Conservation (phyloP, 2,888 invertebrate species). For the Melipona bicolor region DNA sequence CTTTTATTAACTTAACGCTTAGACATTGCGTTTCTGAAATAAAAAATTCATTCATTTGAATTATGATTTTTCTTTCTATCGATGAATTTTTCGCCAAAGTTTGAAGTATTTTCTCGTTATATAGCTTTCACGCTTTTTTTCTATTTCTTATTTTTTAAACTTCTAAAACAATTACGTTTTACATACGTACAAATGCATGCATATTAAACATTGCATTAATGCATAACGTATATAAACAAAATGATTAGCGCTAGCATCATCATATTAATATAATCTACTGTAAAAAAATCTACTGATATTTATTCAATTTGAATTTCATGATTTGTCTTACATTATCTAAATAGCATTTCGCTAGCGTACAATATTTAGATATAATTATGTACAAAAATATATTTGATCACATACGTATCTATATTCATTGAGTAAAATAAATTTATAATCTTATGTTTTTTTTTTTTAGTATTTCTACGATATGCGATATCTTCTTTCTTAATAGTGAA, state of each 20-base stretch:
- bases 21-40: not conserved
- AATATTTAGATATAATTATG: too few relatives aligned
- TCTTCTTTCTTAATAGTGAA: not conserved
- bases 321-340: not conserved
- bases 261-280: too few relatives aligned
- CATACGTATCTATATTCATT: too few relatives aligned
- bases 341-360: not conserved
- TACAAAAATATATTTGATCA: too few relatives aligned
- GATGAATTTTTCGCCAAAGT: not conserved
- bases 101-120: not conserved
- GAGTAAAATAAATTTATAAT: too few relatives aligned
- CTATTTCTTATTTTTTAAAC: too few relatives aligned
- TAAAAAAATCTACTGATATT: not conserved
- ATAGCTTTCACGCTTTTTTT: not conserved
- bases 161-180: not conserved
- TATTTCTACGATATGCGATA: not conserved
- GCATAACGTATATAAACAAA: not conserved
- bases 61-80: not conserved
- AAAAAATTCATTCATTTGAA: not conserved
- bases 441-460: too few relatives aligned
- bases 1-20: not conserved
- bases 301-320: not conserved
- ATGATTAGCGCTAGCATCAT: too few relatives aligned
- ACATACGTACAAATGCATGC: not conserved
- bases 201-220: not conserved